Percentiles rank a stretch among this genome's conserved stretches.
Evolutionary conservation across 2,888 invertebrate genomes (phyloP).

Genomic region (Apamea anceps): DNA sequence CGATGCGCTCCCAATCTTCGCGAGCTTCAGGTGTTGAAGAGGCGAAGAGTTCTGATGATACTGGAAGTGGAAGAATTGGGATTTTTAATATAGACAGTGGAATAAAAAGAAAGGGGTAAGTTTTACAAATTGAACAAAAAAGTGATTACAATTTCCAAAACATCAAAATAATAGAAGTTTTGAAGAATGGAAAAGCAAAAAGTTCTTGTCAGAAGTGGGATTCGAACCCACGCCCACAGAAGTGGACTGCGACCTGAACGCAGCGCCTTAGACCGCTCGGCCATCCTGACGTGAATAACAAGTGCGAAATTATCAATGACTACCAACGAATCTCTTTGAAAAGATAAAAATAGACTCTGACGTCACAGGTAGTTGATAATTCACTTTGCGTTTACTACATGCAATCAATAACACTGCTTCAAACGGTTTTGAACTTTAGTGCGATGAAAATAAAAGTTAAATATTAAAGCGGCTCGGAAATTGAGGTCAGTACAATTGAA

Average conservation of each 20-base stretch:
- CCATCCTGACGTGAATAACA: constrained; percentile 76
- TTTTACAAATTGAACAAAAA: not conserved
- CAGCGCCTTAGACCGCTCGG: constrained; percentile 89
- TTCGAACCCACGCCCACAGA: constrained; percentile 89
- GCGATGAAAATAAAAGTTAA: not conserved
- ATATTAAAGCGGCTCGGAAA: not conserved
- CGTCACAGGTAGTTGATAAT: constrained; percentile 67
- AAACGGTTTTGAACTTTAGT: constrained; percentile 18
- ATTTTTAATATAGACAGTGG: not conserved
- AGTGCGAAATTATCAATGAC: constrained; percentile 65
- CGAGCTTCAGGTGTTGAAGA: constrained; percentile 71
- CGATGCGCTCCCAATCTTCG: constrained; percentile 86
- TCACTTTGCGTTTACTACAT: constrained; percentile 55
- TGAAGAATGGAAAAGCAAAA: constrained; percentile 48
- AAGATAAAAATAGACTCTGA: constrained; percentile 62
- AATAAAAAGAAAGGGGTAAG: not conserved
- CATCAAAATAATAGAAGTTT: not conserved
- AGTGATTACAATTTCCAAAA: not conserved
- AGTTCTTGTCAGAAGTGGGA: constrained; percentile 86
- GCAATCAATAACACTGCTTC: constrained; percentile 19
- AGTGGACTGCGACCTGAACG: constrained; percentile 89
- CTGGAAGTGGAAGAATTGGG: constrained; percentile 64
- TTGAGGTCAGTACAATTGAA: constrained; percentile 57
- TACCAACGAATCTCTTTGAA: constrained; percentile 34
- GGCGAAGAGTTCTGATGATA: constrained; percentile 75